Percentiles rank a stretch among this genome's conserved stretches.
These are phyloP conservation scores for Pleuronectes platessa DNA, from an alignment of 2,113 vertebrate species.

Conservation along the genomic window DNA sequence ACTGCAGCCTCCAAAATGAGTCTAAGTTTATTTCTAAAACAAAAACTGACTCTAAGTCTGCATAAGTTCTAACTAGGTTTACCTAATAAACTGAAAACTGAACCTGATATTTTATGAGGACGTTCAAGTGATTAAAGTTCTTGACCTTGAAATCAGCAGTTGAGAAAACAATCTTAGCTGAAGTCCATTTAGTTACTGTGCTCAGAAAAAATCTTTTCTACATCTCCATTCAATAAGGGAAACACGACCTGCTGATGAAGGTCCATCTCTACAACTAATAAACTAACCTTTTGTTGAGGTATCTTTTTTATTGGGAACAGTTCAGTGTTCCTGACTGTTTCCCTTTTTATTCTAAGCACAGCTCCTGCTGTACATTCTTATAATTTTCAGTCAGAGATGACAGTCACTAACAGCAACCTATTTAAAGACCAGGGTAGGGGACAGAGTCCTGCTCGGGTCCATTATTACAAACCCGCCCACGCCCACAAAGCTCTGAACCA, in stretches of 20 bases:
- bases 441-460: too few relatives aligned
- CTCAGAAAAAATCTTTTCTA: too few relatives aligned
- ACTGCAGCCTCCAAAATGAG: too few relatives aligned
- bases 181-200: too few relatives aligned
- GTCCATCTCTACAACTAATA: too few relatives aligned
- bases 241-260: not conserved
- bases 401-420: not conserved
- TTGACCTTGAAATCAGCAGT: not conserved
- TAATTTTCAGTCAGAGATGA: not conserved
- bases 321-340: too few relatives aligned
- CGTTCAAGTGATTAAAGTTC: not conserved
- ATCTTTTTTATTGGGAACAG: too few relatives aligned
- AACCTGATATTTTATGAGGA: not conserved
- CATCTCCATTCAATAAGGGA: not conserved
- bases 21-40: not conserved
- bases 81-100: not conserved
- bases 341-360: too few relatives aligned
- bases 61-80: not conserved
- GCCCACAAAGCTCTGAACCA: too few relatives aligned
- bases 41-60: not conserved
- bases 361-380: not conserved
- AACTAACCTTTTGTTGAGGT: too few relatives aligned
- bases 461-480: too few relatives aligned
- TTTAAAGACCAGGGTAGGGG: slow-evolving; percentile 5
- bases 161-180: too few relatives aligned